These are phyloP conservation scores for Polyommatus icarus DNA, from an alignment of 2,888 invertebrate species.

Conservation along the genomic window DNA sequence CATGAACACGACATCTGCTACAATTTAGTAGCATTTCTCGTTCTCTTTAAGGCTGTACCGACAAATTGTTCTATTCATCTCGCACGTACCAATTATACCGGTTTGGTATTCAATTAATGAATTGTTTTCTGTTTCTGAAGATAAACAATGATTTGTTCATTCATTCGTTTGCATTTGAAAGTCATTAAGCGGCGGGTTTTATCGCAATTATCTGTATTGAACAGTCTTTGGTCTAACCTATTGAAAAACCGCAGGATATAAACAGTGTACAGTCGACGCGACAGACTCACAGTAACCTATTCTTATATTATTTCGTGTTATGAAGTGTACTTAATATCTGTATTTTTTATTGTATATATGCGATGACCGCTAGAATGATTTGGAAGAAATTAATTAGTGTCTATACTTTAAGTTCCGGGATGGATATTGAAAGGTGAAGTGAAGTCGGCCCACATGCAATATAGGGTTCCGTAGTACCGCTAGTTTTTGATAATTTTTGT, in stretches of 20 bases:
- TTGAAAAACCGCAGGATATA: slow-evolving; percentile 6
- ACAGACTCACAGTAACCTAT: no score
- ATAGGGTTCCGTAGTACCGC: no score
- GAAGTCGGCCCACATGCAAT: no score
- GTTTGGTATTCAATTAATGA: slow-evolving; percentile 77
- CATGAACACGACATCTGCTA: neutral
- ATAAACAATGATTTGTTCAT: slow-evolving; percentile 33
- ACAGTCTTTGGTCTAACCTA: neutral
- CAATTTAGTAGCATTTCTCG: slow-evolving; percentile 32
- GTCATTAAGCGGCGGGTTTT: slow-evolving; percentile 17
- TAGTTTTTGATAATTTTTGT: no score
- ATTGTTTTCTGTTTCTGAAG: slow-evolving; percentile 67
- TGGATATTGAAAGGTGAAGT: no score
- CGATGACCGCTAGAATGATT: no score
- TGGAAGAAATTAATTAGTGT: no score
- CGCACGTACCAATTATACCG: slow-evolving; percentile 41
- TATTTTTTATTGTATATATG: no score
- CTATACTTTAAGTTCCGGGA: no score
- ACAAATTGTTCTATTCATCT: slow-evolving; percentile 73
- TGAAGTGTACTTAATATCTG: no score
- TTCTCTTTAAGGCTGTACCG: slow-evolving; percentile 65
- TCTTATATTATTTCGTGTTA: no score
- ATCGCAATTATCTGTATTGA: slow-evolving; percentile 19
- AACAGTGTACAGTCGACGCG: neutral
- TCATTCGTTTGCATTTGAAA: slow-evolving; percentile 24